phyloP scores from a whole-genome alignment of 2,113 vertebrate species.

The Pterocles orientalis region DNA sequence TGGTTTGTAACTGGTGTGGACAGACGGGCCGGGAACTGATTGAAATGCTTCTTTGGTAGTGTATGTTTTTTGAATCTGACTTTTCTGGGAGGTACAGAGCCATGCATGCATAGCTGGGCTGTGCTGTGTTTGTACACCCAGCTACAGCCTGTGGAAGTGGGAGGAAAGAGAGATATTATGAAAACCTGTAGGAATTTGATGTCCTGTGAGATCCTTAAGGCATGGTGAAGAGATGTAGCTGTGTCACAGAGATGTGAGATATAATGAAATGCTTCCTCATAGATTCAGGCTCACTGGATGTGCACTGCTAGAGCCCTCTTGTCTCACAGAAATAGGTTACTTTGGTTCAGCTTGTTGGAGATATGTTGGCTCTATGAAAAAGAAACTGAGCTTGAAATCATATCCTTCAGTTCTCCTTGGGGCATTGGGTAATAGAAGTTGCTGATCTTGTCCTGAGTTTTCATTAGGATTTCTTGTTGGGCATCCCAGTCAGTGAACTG shows the following conservation, averaged over 20 bases:
- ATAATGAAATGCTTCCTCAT: fast-evolving
- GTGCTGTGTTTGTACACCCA: neutral
- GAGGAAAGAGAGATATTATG: neutral
- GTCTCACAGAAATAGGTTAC: neutral
- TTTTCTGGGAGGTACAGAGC: neutral
- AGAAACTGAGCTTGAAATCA: neutral
- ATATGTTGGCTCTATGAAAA: neutral
- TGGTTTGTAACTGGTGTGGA: neutral
- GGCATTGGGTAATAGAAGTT: neutral
- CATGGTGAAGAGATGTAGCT: neutral
- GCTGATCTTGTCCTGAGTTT: neutral
- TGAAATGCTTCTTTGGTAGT: neutral
- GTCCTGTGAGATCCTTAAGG: neutral
- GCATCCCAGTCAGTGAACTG: neutral
- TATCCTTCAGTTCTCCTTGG: neutral
- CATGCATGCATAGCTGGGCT: fast-evolving
- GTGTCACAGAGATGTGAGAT: fast-evolving
- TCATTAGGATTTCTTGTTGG: neutral
- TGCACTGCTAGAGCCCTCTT: neutral
- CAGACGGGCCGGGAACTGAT: neutral
- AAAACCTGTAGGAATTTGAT: neutral
- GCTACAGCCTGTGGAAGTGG: neutral
- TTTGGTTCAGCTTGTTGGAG: neutral
- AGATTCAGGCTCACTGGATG: neutral
- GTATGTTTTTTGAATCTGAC: fast-evolving